Evolutionary conservation across 92 coral and sea anemone species (phyloP).

Genomic region (Zoanthus sociatus): DNA sequence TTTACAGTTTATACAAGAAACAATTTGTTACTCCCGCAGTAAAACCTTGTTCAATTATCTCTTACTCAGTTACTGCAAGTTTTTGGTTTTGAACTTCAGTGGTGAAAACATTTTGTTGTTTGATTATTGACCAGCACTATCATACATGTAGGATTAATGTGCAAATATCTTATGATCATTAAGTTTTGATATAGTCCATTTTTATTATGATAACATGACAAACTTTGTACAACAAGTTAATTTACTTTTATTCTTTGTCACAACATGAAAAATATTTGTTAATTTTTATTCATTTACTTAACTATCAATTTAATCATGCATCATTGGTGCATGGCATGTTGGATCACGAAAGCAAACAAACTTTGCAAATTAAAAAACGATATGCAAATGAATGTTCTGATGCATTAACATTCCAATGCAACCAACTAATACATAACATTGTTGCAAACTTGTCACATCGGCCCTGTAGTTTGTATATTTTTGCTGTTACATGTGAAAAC

Average conservation of each 20-base stretch:
- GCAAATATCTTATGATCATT: no score
- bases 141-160: no score
- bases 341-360: slow-evolving; percentile 2
- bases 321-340: background rate
- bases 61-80: background rate
- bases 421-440: background rate
- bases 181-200: background rate
- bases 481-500: background rate
- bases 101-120: no score
- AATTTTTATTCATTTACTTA: background rate
- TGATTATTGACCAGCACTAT: no score
- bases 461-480: background rate
- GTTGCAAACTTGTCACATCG: background rate
- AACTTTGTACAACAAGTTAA: no score
- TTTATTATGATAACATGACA: no score
- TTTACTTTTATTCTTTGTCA: background rate
- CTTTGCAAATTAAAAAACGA: background rate
- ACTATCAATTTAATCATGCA: background rate
- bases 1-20: no score
- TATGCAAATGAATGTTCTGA: slow-evolving; percentile 32
- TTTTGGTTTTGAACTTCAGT: no score
- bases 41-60: background rate
- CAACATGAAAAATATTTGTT: background rate
- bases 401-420: background rate
- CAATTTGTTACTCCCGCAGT: background rate